These are phyloP conservation scores for Lepus americanus DNA, from an alignment of 2,113 vertebrate species.

Conservation along the genomic window DNA sequence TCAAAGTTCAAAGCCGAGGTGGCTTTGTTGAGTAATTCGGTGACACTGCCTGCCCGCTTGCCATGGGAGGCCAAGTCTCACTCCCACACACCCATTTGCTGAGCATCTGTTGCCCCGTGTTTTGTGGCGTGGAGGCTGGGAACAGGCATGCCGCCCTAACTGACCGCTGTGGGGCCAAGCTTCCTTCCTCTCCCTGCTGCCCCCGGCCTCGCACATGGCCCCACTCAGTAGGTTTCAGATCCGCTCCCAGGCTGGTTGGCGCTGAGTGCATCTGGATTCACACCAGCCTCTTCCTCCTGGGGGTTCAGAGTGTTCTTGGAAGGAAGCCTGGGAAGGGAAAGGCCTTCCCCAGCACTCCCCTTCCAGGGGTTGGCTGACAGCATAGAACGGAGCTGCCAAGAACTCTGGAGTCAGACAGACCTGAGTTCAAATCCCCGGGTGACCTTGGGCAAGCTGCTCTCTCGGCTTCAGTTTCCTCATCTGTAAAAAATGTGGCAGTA, in stretches of 20 bases:
- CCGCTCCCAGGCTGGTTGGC: constrained; percentile 80
- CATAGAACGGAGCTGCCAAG: constrained; percentile 45
- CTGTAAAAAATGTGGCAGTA: constrained; percentile 64
- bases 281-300: constrained; percentile 81
- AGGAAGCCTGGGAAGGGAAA: constrained; percentile 83
- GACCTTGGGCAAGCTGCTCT: constrained; percentile 71
- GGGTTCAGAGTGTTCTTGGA: constrained; percentile 85
- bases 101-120: constrained; percentile 77
- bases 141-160: constrained; percentile 50
- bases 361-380: constrained; percentile 75
- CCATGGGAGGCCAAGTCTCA: constrained; percentile 54
- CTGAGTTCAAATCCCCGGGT: constrained; percentile 79
- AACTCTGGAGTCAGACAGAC: constrained; percentile 65
- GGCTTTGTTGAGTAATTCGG: constrained; percentile 80
- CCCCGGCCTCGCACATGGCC: constrained; percentile 62
- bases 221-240: constrained; percentile 72
- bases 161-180: constrained; percentile 52
- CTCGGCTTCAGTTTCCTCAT: constrained; percentile 63
- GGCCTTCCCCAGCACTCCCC: constrained; percentile 78
- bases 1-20: constrained; percentile 81
- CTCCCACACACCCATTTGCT: constrained; percentile 75
- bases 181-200: constrained; percentile 77
- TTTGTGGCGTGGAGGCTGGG: constrained; percentile 78
- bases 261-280: constrained; percentile 76
- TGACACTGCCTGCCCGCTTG: constrained; percentile 63